These are phyloP conservation scores for Allophyes oxyacanthae DNA, from an alignment of 2,888 invertebrate genomes.

Conservation along the genomic window DNA sequence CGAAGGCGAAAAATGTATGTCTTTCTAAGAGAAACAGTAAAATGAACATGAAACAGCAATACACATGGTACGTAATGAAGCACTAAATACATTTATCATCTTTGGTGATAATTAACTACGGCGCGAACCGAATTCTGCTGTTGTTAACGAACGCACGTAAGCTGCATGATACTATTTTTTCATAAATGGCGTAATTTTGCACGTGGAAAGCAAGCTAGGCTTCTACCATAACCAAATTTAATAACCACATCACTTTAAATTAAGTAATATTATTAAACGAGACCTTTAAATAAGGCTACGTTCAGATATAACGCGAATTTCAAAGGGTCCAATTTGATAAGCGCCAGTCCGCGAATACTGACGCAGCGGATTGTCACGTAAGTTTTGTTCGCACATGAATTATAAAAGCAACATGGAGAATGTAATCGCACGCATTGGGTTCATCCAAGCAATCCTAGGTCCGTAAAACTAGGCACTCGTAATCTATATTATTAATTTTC, in stretches of 20 bases:
- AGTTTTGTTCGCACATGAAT: no score
- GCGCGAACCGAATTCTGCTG: slow-evolving; percentile 67
- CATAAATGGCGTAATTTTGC: slow-evolving; percentile 40
- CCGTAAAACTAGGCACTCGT: no score
- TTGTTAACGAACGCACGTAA: slow-evolving; percentile 70
- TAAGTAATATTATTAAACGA: not conserved
- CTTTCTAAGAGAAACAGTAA: slow-evolving; percentile 55
- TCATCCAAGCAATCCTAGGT: no score
- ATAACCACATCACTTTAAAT: slow-evolving; percentile 1
- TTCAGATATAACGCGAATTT: no score
- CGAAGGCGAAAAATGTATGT: slow-evolving; percentile 63
- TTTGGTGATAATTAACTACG: slow-evolving; percentile 75
- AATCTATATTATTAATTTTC: no score
- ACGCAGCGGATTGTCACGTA: no score
- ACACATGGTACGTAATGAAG: slow-evolving; percentile 77
- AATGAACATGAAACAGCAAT: slow-evolving; percentile 73
- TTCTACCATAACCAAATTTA: slow-evolving; percentile 55
- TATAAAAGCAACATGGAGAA: no score
- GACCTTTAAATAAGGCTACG: slow-evolving; percentile 2
- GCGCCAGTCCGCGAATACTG: no score
- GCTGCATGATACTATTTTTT: slow-evolving; percentile 67
- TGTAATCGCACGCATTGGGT: no score
- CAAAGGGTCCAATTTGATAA: no score
- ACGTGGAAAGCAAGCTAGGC: slow-evolving; percentile 63
- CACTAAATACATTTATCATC: slow-evolving; percentile 78